Evolutionary conservation across 1,140 invertebrate species (phyloP), one percentile per base, ranked within the genome.

Genomic region (Goniozus legneri): DNA sequence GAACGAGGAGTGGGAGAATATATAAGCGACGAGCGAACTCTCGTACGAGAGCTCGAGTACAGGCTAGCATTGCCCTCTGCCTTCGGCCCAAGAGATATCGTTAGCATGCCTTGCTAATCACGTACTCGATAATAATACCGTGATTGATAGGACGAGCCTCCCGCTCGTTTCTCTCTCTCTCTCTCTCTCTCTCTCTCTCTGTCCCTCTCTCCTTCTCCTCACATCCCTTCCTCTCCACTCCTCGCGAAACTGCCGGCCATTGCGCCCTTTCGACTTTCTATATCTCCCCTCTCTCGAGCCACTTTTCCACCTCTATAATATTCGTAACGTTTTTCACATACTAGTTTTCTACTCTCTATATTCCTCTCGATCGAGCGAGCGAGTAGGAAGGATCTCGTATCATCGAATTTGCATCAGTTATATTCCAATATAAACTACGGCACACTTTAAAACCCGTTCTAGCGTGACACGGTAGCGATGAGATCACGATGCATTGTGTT

Each of bases 61-160:
- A 50, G 53, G 46, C 46, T 52, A 57, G 57, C 54, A 52, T 58
- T 58, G 61, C 61, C 58, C 61, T 65, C 58, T 62, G 67, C 67
- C 69, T 67, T 61, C 58, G 63, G 64, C 64, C 63, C n/a, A n/a
- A 69, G 70, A 71, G 67, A 73, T 75, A 75, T 75, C 72, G 72
- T 75, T 75, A 73, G 67, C 73, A 67, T 75, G 73, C 73, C 71
- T 75, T 74, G 69, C 71, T 75, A 75, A 73, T 74, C 71, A 74
- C 67, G 66, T 64, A 65, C 68, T 71, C 70, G 73, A 75, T 74
- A 73, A 75, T 75, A 75, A 73, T 74, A 75, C 65, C 69, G 68
- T 74, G 73, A 75, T 75, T 75, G 71, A 75, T 75, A 74, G 71
- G 65, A 72, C 67, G 71, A 66, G 69, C 62, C 54, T 52, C 51